phyloP scores from a whole-genome alignment of 2,113 vertebrate genomes.

The Notarius lentiginosus region DNA sequence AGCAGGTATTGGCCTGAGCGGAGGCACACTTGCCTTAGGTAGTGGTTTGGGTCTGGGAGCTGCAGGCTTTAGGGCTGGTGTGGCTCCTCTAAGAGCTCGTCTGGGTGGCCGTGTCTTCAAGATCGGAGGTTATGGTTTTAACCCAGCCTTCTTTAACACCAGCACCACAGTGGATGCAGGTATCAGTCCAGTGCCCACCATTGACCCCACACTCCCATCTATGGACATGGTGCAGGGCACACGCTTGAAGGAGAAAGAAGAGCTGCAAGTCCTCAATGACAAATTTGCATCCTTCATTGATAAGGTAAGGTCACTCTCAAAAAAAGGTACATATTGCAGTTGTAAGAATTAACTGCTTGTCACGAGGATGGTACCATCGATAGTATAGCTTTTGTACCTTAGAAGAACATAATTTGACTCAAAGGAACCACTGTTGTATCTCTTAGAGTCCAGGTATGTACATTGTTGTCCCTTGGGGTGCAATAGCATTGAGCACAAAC shows the following conservation, averaged over 20 bases:
- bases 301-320: constrained; percentile 54
- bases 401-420: neutral
- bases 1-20: constrained; percentile 38
- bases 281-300: constrained; percentile 64
- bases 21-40: constrained; percentile 29
- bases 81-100: constrained; percentile 55
- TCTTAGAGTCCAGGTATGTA: neutral
- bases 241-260: constrained; percentile 61
- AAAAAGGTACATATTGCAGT: neutral
- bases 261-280: constrained; percentile 62
- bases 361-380: neutral
- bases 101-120: constrained; percentile 62
- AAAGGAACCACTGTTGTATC: neutral
- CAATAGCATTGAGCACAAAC: neutral
- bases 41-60: constrained; percentile 42
- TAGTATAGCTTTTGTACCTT: neutral
- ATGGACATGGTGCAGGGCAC: constrained; percentile 58
- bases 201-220: constrained; percentile 66
- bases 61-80: constrained; percentile 47
- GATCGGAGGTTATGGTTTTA: constrained; percentile 62
- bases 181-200: constrained; percentile 50
- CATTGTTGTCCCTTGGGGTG: neutral
- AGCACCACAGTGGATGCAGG: constrained; percentile 41
- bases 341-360: neutral
- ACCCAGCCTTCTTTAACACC: constrained; percentile 58